These are phyloP conservation scores for Ips typographus DNA, from an alignment of 1,140 invertebrate species.

Conservation along the genomic window DNA sequence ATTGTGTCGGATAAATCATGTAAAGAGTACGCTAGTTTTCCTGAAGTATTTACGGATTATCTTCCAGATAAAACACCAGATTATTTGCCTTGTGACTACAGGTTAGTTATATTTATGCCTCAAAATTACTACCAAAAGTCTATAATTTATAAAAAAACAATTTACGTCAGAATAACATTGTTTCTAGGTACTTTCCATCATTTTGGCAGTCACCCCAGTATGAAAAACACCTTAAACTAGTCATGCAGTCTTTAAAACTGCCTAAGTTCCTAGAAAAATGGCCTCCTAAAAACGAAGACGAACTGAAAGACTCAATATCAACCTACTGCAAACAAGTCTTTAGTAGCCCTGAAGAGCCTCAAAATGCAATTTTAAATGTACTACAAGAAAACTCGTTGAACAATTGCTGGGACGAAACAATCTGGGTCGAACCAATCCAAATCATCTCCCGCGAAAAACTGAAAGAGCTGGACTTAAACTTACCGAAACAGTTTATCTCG, in stretches of 20 bases:
- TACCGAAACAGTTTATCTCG: slow-evolving; percentile 34
- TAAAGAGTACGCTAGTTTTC: slow-evolving; percentile 54
- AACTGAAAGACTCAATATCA: slow-evolving; percentile 38
- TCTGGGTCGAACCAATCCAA: slow-evolving; percentile 47
- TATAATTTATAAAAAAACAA: slow-evolving; percentile 38
- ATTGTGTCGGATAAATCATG: slow-evolving; percentile 60
- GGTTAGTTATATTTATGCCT: slow-evolving; percentile 38
- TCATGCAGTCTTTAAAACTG: slow-evolving; percentile 40
- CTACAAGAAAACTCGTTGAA: slow-evolving; percentile 38
- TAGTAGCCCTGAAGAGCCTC: slow-evolving; percentile 34
- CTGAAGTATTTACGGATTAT: slow-evolving; percentile 56
- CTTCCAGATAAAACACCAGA: slow-evolving; percentile 46
- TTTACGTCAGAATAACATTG: too few species aligned
- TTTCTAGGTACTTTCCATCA: slow-evolving; percentile 54
- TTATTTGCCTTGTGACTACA: slow-evolving; percentile 55
- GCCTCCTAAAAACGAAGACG: slow-evolving; percentile 40
- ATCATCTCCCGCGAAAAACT: slow-evolving; percentile 42
- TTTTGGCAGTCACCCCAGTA: slow-evolving; percentile 54
- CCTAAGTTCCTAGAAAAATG: slow-evolving; percentile 43
- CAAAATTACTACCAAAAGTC: slow-evolving; percentile 50
- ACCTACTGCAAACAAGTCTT: slow-evolving; percentile 43
- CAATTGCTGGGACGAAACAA: slow-evolving; percentile 33
- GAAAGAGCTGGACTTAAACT: slow-evolving; percentile 37
- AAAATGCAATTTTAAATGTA: slow-evolving; percentile 39
- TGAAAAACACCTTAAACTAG: slow-evolving; percentile 28